phyloP scores from a whole-genome alignment of 2,113 vertebrate genomes.

The Cranoglanis bouderius region DNA sequence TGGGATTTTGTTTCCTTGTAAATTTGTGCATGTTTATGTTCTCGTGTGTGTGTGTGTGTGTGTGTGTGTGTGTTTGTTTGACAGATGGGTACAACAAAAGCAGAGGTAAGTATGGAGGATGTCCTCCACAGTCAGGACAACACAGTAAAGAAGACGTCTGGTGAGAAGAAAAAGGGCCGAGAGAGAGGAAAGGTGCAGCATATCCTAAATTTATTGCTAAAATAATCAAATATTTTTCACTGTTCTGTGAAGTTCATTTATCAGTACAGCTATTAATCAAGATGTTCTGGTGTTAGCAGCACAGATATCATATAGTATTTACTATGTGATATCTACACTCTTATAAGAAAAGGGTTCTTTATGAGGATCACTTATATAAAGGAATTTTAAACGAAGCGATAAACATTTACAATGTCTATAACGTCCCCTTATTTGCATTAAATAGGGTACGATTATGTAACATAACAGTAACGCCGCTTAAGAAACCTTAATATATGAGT shows the following conservation, averaged over 20 bases:
- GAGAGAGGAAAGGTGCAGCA: constrained; percentile 71
- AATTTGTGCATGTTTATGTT: not conserved
- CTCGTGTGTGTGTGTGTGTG: constrained; percentile 5
- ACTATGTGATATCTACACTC: not conserved
- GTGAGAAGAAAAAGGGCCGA: constrained; percentile 71
- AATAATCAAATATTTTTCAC: not conserved
- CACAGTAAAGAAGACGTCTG: constrained; percentile 63
- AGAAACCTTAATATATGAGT: not conserved
- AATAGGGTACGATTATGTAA: not conserved
- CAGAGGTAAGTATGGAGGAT: constrained; percentile 61
- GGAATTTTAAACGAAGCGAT: not conserved
- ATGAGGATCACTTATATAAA: not conserved
- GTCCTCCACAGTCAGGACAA: constrained; percentile 62
- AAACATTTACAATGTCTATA: not conserved
- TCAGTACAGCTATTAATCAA: not conserved
- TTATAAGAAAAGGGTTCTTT: not conserved
- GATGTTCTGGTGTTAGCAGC: not conserved
- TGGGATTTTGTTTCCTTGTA: not conserved
- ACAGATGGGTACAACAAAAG: constrained; percentile 62
- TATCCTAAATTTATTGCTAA: not conserved
- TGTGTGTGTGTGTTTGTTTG: constrained; percentile 1
- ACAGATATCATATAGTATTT: not conserved
- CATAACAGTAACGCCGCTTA: not conserved
- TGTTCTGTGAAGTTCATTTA: not conserved
- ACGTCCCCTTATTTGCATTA: not conserved